Evolutionary conservation across 2,888 invertebrate species (phyloP), one percentile per base, ranked within the genome.

Genomic region (Ophioninae sp.): DNA sequence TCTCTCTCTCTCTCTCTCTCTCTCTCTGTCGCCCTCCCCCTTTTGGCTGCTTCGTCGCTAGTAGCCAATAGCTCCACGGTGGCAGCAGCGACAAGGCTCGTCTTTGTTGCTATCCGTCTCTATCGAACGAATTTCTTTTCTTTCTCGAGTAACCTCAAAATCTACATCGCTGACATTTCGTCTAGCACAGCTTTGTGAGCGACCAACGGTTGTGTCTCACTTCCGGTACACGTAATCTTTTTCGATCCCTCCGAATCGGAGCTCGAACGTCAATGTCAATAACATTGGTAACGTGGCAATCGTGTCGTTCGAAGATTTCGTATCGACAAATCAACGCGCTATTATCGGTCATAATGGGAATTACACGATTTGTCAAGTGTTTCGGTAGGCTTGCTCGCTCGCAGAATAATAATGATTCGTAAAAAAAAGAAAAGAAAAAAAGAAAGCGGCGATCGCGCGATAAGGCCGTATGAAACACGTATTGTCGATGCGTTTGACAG

Each of bases 61-160:
- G 57, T 73, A 39, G 57, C 74, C 70, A 73, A 67, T 72, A 62
- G 44, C 67, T 74, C 76, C 74, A 61, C 79, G 44, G 65, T 69
- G 37, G 73, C 61, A 73, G 23, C 67, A 67, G 50, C 56, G 30
- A 77, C 77, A 69, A 50, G 50, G 64, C 56, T 8, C n/a, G 21
- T 20, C 57, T 56, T 65, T 39, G 50, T 65, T 44, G 44, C 70
- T 20, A 56, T 64, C 64, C 37, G 57, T 57, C 21, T 70, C 56
- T 57, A 39, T 65, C 56, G 44, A 20, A 41, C 5, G 10, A 41
- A 67, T 7, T 50, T 17, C 17, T 50, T 6, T 21, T 62, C 62
- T 23, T 62, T 30, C 8, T 23, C 6, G 10, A 30, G 13, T 13
- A 10, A 62, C 30, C 30, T 17, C 7, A 62, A 6, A 21, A 62